Evolutionary conservation across 2,113 vertebrate genomes (phyloP).

Genomic region (Pluvianellus socialis): DNA sequence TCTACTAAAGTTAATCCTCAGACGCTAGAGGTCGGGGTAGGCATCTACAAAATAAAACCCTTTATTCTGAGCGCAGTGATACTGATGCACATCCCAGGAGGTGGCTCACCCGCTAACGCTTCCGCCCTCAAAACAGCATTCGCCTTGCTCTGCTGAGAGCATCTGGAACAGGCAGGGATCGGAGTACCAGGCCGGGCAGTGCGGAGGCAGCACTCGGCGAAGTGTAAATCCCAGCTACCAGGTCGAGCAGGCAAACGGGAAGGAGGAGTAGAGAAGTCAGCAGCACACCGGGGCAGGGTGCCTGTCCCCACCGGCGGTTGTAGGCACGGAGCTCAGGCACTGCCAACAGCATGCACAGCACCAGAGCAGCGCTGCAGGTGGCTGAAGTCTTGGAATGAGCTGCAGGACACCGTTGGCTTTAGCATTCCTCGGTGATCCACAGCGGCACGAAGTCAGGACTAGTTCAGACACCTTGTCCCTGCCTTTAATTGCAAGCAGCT

Average conservation of each 20-base stretch:
- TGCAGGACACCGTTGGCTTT: not conserved
- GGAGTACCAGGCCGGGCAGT: not conserved
- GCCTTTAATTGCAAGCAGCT: not conserved
- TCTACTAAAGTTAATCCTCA: not conserved
- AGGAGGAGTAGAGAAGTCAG: not conserved
- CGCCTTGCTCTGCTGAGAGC: not conserved
- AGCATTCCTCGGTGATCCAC: not conserved
- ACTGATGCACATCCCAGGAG: not conserved
- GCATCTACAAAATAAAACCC: not conserved
- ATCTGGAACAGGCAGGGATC: not conserved
- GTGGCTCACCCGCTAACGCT: not conserved
- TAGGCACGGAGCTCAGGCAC: not conserved
- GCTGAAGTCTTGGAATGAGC: not conserved
- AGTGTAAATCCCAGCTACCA: not conserved
- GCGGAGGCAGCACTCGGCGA: not conserved
- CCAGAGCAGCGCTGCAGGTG: not conserved
- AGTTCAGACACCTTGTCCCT: not conserved
- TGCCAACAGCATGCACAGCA: fast-evolving
- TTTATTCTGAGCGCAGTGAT: not conserved
- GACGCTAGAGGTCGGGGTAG: not conserved
- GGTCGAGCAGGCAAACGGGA: not conserved
- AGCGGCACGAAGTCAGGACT: not conserved
- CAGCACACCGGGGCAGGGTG: not conserved
- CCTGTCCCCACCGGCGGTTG: not conserved
- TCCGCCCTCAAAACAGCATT: not conserved